These are phyloP conservation scores for Pogonomyrmex barbatus DNA, from an alignment of 1,140 invertebrate species.

Conservation along the genomic window DNA sequence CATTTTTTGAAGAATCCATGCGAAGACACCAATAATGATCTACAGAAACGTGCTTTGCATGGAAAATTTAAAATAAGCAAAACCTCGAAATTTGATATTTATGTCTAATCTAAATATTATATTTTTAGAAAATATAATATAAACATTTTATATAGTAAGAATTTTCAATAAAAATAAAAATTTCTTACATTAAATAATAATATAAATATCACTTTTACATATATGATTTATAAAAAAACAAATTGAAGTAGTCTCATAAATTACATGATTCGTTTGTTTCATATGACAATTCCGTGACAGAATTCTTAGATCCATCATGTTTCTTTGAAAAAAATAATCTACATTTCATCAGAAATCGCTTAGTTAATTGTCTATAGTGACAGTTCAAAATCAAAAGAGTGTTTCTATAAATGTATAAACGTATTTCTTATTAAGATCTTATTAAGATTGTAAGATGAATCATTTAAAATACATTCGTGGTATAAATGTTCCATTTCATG, in stretches of 20 bases:
- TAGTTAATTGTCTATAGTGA: neutral
- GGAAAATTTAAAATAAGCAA: neutral
- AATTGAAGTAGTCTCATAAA: slow-evolving; percentile 31
- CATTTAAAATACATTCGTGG: slow-evolving; percentile 71
- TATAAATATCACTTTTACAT: neutral
- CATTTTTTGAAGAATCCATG: slow-evolving; percentile 41
- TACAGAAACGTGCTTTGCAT: slow-evolving; percentile 4
- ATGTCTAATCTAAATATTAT: neutral
- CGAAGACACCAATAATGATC: slow-evolving; percentile 7
- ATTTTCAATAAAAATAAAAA: neutral
- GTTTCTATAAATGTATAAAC: neutral
- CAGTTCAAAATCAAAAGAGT: slow-evolving; percentile 35
- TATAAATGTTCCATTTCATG: slow-evolving; percentile 52
- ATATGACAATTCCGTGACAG: slow-evolving; percentile 39
- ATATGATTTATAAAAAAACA: neutral
- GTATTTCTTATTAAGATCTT: neutral
- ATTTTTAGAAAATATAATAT: neutral
- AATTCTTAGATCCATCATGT: slow-evolving; percentile 23
- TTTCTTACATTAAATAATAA: neutral
- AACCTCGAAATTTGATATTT: neutral
- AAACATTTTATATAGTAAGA: neutral
- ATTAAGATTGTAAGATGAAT: slow-evolving; percentile 68
- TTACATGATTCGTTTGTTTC: slow-evolving; percentile 29
- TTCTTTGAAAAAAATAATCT: slow-evolving; percentile 2
- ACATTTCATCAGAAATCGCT: neutral